Conservation (phyloP, 2,797 vertebrate species). For the Cossypha niveicapilla region DNA sequence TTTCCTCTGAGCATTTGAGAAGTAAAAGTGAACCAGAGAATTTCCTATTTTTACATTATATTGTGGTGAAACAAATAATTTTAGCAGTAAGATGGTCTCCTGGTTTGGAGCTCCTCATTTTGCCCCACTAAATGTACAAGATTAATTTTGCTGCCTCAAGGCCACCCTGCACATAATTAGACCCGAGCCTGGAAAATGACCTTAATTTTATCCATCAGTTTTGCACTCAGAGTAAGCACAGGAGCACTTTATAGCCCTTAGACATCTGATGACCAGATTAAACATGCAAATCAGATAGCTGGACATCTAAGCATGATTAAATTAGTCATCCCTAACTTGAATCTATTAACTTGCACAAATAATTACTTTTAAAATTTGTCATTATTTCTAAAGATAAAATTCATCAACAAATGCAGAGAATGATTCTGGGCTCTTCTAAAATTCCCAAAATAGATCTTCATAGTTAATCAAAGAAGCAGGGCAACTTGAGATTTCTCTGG, state of each 20-base stretch:
- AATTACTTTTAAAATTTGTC: not conserved
- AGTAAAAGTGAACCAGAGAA: not conserved
- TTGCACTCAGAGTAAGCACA: not conserved
- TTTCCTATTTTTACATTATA: not conserved
- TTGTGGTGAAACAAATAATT: not conserved
- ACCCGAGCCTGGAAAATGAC: slow-evolving; percentile 37
- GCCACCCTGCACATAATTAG: slow-evolving; percentile 23
- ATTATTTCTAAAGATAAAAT: not conserved
- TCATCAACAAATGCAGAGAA: not conserved
- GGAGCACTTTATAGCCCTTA: not conserved
- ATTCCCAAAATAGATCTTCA: not conserved
- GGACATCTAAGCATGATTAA: not conserved
- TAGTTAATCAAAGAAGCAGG: not conserved
- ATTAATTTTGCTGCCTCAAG: slow-evolving; percentile 57
- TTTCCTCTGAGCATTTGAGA: not conserved
- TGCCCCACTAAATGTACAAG: not conserved
- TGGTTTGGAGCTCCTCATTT: not conserved
- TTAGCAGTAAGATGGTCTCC: not conserved
- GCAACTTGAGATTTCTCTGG: not conserved
- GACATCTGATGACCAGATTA: slow-evolving; percentile 24
- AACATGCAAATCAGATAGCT: slow-evolving; percentile 23
- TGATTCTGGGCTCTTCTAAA: not conserved
- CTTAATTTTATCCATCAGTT: slow-evolving; percentile 47
- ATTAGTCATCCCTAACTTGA: not conserved
- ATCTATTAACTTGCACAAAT: not conserved